A percentile compares a stretch with the other conserved stretches of the same genome.
Conservation (phyloP, 2,113 vertebrate species). For the Merops nubicus region DNA sequence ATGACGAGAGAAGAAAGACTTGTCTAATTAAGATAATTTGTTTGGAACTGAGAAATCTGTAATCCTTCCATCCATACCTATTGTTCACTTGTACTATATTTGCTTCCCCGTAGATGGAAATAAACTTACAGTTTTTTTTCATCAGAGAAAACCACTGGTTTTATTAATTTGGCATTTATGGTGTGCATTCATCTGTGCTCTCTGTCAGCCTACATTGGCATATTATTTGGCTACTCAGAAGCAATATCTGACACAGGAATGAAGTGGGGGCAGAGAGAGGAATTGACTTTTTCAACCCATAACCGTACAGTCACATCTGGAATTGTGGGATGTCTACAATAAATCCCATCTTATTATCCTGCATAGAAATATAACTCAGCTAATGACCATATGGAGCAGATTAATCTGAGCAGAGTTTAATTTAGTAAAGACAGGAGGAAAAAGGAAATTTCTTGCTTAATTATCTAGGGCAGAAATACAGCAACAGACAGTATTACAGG, state of each 20-base stretch:
- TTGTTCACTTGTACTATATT: not conserved
- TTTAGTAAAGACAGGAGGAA: conserved; percentile 17
- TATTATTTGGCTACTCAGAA: not conserved
- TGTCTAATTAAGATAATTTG: conserved; percentile 64
- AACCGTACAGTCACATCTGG: not conserved
- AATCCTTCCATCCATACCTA: not conserved
- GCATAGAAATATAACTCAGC: conserved; percentile 30
- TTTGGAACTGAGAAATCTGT: conserved; percentile 45
- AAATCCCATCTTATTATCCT: conserved; percentile 59
- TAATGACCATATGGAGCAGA: conserved; percentile 63
- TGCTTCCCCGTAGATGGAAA: not conserved
- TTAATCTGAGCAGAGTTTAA: conserved; percentile 33
- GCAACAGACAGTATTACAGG: not conserved
- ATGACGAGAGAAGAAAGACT: conserved; percentile 21
- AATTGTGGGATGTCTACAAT: conserved; percentile 17
- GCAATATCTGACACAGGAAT: not conserved
- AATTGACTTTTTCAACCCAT: conserved; percentile 35
- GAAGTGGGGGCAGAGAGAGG: not conserved
- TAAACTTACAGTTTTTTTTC: conserved; percentile 30
- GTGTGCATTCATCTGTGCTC: not conserved
- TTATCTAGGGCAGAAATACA: conserved; percentile 25
- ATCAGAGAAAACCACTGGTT: conserved; percentile 3
- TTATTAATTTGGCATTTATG: conserved; percentile 39
- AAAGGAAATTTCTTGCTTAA: conserved; percentile 44
- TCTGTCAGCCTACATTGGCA: not conserved